Evolutionary conservation across 2,888 invertebrate genomes (phyloP).

Genomic region (Sarcophaga rosellei): DNA sequence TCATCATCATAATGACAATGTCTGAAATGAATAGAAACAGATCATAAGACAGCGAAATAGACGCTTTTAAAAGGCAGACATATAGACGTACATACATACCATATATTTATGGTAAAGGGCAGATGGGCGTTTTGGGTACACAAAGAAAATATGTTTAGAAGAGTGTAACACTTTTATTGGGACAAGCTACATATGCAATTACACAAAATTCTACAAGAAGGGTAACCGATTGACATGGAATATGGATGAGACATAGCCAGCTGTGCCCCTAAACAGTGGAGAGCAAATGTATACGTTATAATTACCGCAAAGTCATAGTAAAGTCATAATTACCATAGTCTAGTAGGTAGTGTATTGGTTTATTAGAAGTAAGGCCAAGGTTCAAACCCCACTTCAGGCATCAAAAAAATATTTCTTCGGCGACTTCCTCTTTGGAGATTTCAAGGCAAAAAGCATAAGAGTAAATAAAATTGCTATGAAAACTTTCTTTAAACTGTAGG

Average conservation of each 20-base stretch:
- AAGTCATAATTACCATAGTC: no score
- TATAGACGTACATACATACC: neutral
- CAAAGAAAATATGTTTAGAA: neutral
- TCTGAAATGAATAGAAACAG: conserved; percentile 24
- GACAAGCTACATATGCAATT: neutral
- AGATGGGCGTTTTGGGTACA: neutral
- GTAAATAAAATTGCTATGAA: no score
- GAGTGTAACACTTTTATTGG: no score
- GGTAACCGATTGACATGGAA: neutral
- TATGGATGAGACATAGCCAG: neutral
- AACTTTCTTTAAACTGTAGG: no score
- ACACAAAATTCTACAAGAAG: neutral
- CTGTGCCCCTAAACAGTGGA: neutral
- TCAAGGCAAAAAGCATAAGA: no score
- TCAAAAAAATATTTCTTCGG: no score
- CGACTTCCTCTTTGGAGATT: no score
- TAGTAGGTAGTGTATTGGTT: no score
- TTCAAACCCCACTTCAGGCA: no score
- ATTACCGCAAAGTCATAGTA: neutral
- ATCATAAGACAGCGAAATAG: neutral
- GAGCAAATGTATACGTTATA: neutral
- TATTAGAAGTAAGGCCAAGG: no score
- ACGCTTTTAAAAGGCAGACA: neutral
- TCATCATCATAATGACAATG: neutral
- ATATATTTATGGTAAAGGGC: neutral